Evolutionary conservation across 92 coral and sea anemone species (phyloP).

Genomic region (Epizoanthus fatuus): DNA sequence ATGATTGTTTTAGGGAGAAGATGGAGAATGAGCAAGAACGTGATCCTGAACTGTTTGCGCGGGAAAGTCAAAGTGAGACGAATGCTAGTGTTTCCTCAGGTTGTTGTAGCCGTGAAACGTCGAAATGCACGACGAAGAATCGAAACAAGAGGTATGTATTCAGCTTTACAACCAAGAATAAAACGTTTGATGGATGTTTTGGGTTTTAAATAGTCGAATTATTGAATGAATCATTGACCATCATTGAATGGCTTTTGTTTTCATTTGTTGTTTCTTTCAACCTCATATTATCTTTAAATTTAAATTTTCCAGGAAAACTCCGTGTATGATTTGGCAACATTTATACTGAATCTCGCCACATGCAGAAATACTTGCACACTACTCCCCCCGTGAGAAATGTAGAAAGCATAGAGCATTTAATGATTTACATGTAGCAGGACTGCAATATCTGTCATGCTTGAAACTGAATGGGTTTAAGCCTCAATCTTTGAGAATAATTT

Average conservation of each 20-base stretch:
- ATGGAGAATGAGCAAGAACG: conserved; percentile 36
- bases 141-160: conserved; percentile 39
- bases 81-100: conserved; percentile 42
- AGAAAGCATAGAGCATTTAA: no score
- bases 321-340: conserved; percentile 42
- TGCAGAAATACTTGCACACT: not conserved
- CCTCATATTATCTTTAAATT: conserved; percentile 23
- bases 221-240: conserved; percentile 40
- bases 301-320: conserved; percentile 32
- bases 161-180: conserved; percentile 37
- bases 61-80: conserved; percentile 36
- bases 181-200: conserved; percentile 47
- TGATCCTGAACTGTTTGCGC: conserved; percentile 35
- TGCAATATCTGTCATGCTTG: no score
- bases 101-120: conserved; percentile 37
- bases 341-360: conserved; percentile 30
- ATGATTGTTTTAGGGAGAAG: conserved; percentile 33
- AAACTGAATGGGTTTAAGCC: no score
- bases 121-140: conserved; percentile 34
- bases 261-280: conserved; percentile 26
- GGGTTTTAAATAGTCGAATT: not conserved
- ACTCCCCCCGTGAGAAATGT: not conserved
- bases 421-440: no score
- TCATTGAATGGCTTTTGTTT: conserved; percentile 43
- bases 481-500: no score